Conservation (phyloP, 2,888 invertebrate species). For the Idaea straminata region DNA sequence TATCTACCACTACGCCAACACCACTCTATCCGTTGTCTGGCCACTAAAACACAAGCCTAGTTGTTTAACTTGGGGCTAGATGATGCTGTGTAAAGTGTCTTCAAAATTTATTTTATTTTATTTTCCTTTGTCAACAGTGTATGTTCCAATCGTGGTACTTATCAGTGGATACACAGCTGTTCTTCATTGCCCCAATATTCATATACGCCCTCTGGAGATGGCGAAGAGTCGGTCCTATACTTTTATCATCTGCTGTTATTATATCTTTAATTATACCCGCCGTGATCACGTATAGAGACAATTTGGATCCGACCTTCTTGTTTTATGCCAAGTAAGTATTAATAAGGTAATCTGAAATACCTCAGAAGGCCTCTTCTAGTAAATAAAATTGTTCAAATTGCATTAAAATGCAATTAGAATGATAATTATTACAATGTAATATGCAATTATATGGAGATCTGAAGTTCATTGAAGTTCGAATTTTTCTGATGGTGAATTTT, state of each 20-base stretch:
- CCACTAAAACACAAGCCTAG: too few species aligned
- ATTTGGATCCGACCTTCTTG: slow-evolving; percentile 84
- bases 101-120: not conserved
- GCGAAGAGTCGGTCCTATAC: slow-evolving; percentile 76
- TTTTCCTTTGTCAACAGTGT: slow-evolving; percentile 71
- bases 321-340: slow-evolving; percentile 83
- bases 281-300: slow-evolving; percentile 78
- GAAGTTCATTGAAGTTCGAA: not conserved
- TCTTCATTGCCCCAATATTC: slow-evolving; percentile 83
- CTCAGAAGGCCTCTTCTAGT: too few species aligned
- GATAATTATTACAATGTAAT: too few species aligned
- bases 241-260: slow-evolving; percentile 72
- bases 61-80: too few species aligned
- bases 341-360: not conserved
- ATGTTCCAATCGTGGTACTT: slow-evolving; percentile 89
- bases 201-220: slow-evolving; percentile 85
- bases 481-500: not conserved
- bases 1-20: too few species aligned
- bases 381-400: too few species aligned
- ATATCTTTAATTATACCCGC: slow-evolving; percentile 78
- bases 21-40: too few species aligned
- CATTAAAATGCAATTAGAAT: too few species aligned
- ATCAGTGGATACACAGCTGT: slow-evolving; percentile 83
- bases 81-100: not conserved
- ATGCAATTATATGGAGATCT: too few species aligned